Base-by-base conservation (phyloP, 2,797 vertebrate species). In the Hapalemur alaotrensis region DNA sequence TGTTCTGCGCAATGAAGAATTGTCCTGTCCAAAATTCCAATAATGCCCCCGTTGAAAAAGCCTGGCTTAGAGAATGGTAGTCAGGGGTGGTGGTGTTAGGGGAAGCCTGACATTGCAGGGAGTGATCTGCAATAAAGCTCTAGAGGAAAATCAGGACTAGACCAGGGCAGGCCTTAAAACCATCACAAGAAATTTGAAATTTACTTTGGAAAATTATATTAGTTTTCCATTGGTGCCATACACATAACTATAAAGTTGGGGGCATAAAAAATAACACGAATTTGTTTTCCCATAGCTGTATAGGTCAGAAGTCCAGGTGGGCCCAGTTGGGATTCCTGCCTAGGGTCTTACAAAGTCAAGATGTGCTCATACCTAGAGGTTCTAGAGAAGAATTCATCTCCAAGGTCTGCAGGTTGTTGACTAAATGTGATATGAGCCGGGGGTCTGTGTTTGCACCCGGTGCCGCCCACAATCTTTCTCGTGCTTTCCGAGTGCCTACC, bases 381-480 rank as follows among this genome's bases (percentile, higher is more conserved):
- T 50, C 30, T 73, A 22, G 20, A 69, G 14, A 48, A 67, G 17
- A 75, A n/a, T 48, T 43, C 2, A 6, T 75, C 75, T 61, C 35
- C 41, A 76, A 13, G 1, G 12, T 79, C 10, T 8, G 13, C 4
- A 32, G 5, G 12, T 63, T n/a, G 5, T 91, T 43, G 35, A 4
- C 32, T 48, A 6, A 46, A 52, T 85, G 4, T 8, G 7, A 25
- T 38, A 0, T 70, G 17, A 1, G 2, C 7, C 0, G 9, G 0
- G 0, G 17, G 2, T 23, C 83, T 84, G 14, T 17, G 46, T 84
- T 87, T 20, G 1, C 7, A 52, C 4, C 30, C 2, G 5, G 6
- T 13, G 20, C 18, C 32, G 1, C 4, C 6, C 3, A 18, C 14
- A 6, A 73, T 52, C 81, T 88, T 87, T 28, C 54, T 65, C 30